phyloP scores from a whole-genome alignment of 2,888 invertebrate species.

The Cephus pygmeus region DNA sequence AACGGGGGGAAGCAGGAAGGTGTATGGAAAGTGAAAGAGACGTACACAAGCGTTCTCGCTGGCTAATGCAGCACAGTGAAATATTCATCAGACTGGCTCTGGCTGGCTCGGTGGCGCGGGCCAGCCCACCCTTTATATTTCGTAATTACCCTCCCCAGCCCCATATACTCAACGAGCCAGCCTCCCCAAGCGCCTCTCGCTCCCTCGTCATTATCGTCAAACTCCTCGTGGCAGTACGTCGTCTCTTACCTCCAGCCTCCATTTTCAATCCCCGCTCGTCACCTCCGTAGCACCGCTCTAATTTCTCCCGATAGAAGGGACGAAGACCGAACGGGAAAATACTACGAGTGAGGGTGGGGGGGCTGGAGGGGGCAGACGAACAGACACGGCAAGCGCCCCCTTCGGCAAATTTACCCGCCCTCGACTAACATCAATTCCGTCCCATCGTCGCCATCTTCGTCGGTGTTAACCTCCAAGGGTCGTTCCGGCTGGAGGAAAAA shows the following conservation, averaged over 20 bases:
- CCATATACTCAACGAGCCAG: slow-evolving; percentile 10
- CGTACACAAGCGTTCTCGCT: slow-evolving; percentile 51
- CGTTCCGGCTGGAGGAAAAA: slow-evolving; percentile 15
- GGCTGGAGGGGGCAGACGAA: too few species aligned
- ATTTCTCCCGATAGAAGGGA: neutral
- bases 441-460: slow-evolving; percentile 25
- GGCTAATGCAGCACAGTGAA: slow-evolving; percentile 64
- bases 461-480: slow-evolving; percentile 31
- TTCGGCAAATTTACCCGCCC: slow-evolving; percentile 24
- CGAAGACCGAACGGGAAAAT: neutral
- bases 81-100: slow-evolving; percentile 63
- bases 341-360: neutral
- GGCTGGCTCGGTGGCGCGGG: slow-evolving; percentile 47
- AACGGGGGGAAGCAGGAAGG: slow-evolving; percentile 18
- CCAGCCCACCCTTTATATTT: slow-evolving; percentile 63
- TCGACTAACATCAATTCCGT: slow-evolving; percentile 30
- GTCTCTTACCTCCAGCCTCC: slow-evolving; percentile 4
- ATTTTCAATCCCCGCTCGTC: slow-evolving; percentile 16
- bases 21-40: slow-evolving; percentile 52
- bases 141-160: slow-evolving; percentile 61
- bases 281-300: slow-evolving; percentile 5
- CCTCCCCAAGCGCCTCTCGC: slow-evolving; percentile 40
- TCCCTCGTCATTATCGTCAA: neutral
- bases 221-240: neutral
- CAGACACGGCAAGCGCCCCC: too few species aligned